Evolutionary conservation across 1,140 invertebrate genomes (phyloP).

Genomic region (Scaptodrosophila lebanonensis): DNA sequence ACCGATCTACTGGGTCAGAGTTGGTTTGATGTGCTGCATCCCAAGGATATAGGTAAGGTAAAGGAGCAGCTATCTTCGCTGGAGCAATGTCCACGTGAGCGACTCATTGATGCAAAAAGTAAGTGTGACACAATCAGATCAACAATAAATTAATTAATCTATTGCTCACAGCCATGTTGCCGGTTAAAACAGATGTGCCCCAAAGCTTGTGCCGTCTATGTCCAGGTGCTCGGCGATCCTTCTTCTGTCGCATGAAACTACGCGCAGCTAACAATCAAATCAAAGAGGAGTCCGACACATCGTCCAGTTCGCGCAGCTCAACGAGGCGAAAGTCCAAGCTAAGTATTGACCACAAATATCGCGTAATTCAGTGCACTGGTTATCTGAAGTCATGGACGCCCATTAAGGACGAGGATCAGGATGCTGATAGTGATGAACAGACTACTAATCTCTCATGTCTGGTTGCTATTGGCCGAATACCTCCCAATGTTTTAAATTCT

Average conservation of each 20-base stretch:
- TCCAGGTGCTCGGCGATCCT: slow-evolving; percentile 92
- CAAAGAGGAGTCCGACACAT: slow-evolving; percentile 86
- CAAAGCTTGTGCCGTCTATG: slow-evolving; percentile 86
- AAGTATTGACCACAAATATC: slow-evolving; percentile 84
- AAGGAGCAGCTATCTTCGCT: slow-evolving; percentile 96
- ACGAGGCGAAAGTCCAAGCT: slow-evolving; percentile 83
- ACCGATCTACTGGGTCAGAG: slow-evolving; percentile 94
- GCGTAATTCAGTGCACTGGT: slow-evolving; percentile 91
- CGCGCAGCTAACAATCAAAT: slow-evolving; percentile 80
- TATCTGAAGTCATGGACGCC: slow-evolving; percentile 95
- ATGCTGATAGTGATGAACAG: slow-evolving; percentile 84
- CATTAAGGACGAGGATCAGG: slow-evolving; percentile 84
- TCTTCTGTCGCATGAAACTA: slow-evolving; percentile 95
- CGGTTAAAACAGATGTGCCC: slow-evolving; percentile 91
- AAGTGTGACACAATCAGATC: slow-evolving; percentile 63
- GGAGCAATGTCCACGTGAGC: slow-evolving; percentile 91
- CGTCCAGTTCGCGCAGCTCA: slow-evolving; percentile 81
- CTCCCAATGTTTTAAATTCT: slow-evolving; percentile 79
- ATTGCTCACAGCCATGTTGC: slow-evolving; percentile 86
- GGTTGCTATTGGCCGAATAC: slow-evolving; percentile 87
- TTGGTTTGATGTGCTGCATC: slow-evolving; percentile 96
- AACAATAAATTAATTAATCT: neutral
- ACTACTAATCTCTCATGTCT: slow-evolving; percentile 90
- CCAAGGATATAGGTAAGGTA: slow-evolving; percentile 95
- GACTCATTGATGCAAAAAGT: slow-evolving; percentile 96